Evolutionary conservation across 2,888 invertebrate species (phyloP).

Genomic region (Stenichneumon culpator): DNA sequence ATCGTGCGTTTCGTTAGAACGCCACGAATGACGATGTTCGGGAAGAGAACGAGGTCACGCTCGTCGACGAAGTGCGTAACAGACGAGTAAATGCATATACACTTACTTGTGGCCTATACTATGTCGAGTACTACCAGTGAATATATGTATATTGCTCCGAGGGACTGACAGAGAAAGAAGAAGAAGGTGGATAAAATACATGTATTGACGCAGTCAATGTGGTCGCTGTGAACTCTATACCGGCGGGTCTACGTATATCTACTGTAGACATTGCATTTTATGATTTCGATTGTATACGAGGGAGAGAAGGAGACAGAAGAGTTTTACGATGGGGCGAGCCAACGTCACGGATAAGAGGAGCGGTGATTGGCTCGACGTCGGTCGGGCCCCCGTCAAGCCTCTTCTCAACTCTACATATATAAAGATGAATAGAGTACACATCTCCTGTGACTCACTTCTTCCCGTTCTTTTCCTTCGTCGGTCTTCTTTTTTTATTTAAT

Average conservation of each 20-base stretch:
- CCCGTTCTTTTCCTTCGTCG: constrained; percentile 12
- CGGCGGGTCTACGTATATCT: background rate
- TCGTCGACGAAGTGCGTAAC: constrained; percentile 35
- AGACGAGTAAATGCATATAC: constrained; percentile 20
- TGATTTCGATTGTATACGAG: constrained; percentile 43
- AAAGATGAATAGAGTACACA: background rate
- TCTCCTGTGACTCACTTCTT: constrained; percentile 33
- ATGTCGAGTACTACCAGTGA: background rate
- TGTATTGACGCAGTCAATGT: background rate
- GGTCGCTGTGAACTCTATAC: background rate
- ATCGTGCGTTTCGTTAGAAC: constrained; percentile 1
- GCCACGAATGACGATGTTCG: constrained; percentile 10
- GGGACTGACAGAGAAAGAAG: background rate
- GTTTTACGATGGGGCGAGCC: constrained; percentile 72
- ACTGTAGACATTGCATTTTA: constrained; percentile 38
- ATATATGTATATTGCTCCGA: background rate
- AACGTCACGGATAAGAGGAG: constrained; percentile 73
- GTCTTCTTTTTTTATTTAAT: constrained; percentile 34
- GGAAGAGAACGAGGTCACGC: constrained; percentile 58
- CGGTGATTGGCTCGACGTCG: constrained; percentile 75
- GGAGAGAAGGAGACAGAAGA: constrained; percentile 27
- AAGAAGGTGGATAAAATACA: background rate
- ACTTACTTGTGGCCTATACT: background rate
- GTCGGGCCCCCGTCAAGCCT: constrained; percentile 81
- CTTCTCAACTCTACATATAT: constrained; percentile 61